A percentile compares a stretch with the other conserved stretches of the same genome.
Evolutionary conservation across 2,113 vertebrate genomes (phyloP).

Genomic region (Callorhinus ursinus): DNA sequence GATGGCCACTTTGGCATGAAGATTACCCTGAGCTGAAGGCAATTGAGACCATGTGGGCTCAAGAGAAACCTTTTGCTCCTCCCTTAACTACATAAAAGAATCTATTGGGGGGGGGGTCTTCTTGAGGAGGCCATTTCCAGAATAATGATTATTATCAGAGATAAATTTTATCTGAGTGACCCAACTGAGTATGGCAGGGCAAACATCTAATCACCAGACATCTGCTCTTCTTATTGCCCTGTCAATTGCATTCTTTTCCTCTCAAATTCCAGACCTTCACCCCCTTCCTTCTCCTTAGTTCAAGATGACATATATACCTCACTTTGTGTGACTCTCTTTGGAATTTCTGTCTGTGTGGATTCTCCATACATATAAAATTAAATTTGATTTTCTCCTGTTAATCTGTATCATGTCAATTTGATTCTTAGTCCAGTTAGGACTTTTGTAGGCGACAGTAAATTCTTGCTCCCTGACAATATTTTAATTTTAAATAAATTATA

Average conservation of each 20-base stretch:
- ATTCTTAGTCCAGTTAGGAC: background rate
- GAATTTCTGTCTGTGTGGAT: background rate
- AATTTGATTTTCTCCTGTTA: background rate
- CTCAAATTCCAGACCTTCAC: background rate
- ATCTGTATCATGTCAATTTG: background rate
- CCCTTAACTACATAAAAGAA: background rate
- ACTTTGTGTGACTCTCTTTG: background rate
- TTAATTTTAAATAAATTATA: background rate
- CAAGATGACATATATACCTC: background rate
- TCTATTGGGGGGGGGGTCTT: background rate
- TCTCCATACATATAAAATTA: background rate
- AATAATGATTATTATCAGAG: background rate
- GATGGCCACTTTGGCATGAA: background rate
- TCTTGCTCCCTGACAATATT: background rate
- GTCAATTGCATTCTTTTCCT: background rate
- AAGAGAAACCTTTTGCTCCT: background rate
- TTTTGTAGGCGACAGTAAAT: background rate
- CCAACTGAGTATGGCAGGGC: background rate
- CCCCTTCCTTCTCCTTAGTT: background rate
- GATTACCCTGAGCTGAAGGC: background rate
- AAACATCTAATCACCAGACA: background rate
- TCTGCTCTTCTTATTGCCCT: background rate
- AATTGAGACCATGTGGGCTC: background rate
- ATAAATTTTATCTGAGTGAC: background rate
- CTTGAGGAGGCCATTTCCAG: background rate